Base-by-base conservation (phyloP, 2,797 vertebrate species). In the Chrysolophus pictus region DNA sequence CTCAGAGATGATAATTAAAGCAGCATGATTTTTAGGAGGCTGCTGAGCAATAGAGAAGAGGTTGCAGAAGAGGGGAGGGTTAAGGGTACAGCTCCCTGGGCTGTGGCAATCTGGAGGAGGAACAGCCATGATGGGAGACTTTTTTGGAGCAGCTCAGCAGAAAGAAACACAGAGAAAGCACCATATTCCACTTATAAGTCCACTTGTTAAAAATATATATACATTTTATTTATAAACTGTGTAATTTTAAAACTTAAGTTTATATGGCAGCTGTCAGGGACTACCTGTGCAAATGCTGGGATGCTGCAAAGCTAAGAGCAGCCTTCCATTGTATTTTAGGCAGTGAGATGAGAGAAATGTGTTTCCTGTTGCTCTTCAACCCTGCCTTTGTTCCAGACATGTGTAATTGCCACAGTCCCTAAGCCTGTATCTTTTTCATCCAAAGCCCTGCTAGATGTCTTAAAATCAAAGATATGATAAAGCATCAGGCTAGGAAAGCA, bases 1-100 rank as follows among this genome's bases (percentile, higher is more conserved):
- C 49, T 72, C 86, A 75, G 89, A 95, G 92, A 93, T 65, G 92
- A 71, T 94, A 96, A 96, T 96, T 95, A 95, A 95, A 96, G 78
- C 95, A 95, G 93, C 94, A 94, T 91, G 96, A 71, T 94, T 90
- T 55, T 91, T 87, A 90, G 88, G 69, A 93, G 65, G 81, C 91
- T 96, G 90, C 90, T 91, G 92, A 93, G 89, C 91, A 76, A 67
- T 75, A 73, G 47, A 35, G 73, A 87, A 65, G 70, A 69, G 76
- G 60, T 70, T 91, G 89, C 67, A 64, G 88, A 47, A 71, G 33
- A 92, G 51, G 35, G 56, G 51, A 92, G 59, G 88, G 73, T 14
- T 91, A 82, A 81, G 73, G 75, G 79, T 71, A 65, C 55, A 73
- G 56, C 63, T 94, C 46, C 22, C 63, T 59, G 35, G 24, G 31